Conservation (phyloP, 1,140 invertebrate species). For the Aphaenogaster floridana region DNA sequence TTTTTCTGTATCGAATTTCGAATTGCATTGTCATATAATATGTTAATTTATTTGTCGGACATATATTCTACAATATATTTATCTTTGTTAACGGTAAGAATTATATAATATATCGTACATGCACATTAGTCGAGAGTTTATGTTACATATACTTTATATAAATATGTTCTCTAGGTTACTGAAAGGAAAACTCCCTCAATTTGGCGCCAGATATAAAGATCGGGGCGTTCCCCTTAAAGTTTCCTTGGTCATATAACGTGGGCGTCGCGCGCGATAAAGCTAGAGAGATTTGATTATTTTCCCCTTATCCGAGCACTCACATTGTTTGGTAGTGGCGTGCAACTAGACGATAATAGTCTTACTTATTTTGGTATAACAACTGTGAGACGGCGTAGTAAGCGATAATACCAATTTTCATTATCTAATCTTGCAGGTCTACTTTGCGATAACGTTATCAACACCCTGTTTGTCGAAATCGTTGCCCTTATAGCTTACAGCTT, state of each 20-base stretch:
- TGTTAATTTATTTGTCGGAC: conserved; percentile 57
- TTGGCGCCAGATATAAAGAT: conserved; percentile 42
- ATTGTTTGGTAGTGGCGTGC: conserved; percentile 41
- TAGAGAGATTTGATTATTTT: conserved; percentile 58
- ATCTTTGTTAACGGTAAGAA: conserved; percentile 60
- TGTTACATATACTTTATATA: conserved; percentile 74
- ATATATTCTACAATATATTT: conserved; percentile 54
- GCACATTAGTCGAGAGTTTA: conserved; percentile 73
- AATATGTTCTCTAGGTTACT: conserved; percentile 45
- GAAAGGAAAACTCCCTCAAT: conserved; percentile 34
- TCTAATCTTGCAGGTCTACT: not conserved
- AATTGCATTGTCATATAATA: conserved; percentile 38
- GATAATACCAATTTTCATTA: conserved; percentile 17
- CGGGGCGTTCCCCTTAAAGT: conserved; percentile 36
- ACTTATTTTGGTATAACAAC: conserved; percentile 21
- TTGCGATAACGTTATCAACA: conserved; percentile 15
- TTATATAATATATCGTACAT: conserved; percentile 43
- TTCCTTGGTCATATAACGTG: conserved; percentile 42
- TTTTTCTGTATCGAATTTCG: conserved; percentile 14
- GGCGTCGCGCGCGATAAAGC: conserved; percentile 33
- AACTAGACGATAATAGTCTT: conserved; percentile 33
- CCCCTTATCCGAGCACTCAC: conserved; percentile 18
- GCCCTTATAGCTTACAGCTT: not conserved
- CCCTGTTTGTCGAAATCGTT: not conserved
- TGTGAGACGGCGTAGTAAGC: conserved; percentile 14